A percentile compares a stretch with the other conserved stretches of the same genome.
Conservation (phyloP, 2,888 invertebrate species). For the Drosophila birchii region DNA sequence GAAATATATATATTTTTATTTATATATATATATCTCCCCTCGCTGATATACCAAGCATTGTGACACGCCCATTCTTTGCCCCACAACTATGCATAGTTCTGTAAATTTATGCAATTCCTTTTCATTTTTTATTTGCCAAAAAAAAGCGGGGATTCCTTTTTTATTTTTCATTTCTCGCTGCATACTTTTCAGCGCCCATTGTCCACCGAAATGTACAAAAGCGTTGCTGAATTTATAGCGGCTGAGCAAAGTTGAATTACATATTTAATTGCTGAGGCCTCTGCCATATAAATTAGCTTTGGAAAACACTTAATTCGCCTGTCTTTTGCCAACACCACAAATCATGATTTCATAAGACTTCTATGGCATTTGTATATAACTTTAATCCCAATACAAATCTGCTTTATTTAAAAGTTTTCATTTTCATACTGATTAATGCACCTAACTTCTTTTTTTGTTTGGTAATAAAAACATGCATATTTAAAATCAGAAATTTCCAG, state of each 20-base stretch:
- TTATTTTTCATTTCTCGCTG: slow-evolving; percentile 29
- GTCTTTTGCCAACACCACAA: background rate
- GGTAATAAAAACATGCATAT: background rate
- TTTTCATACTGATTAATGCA: background rate
- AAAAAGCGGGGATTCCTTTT: slow-evolving; percentile 1
- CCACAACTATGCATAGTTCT: slow-evolving; percentile 41
- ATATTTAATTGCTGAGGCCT: background rate
- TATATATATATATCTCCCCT: slow-evolving; percentile 25
- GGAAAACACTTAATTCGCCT: too few relatives aligned
- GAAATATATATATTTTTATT: slow-evolving; percentile 28
- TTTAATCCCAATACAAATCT: background rate
- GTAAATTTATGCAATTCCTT: slow-evolving; percentile 69
- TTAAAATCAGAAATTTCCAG: background rate
- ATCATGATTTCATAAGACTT: background rate
- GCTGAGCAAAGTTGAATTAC: background rate
- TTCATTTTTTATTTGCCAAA: slow-evolving; percentile 33
- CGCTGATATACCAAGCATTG: slow-evolving; percentile 51
- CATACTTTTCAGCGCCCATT: slow-evolving; percentile 52
- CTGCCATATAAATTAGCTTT: background rate
- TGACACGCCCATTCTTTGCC: slow-evolving; percentile 20
- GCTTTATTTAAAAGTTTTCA: background rate
- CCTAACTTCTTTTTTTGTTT: too few relatives aligned
- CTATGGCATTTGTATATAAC: background rate
- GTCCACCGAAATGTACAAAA: slow-evolving; percentile 52
- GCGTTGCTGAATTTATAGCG: slow-evolving; percentile 8